Evolutionary conservation across 2,888 invertebrate species (phyloP).

Genomic region (Drosophila subsilvestris): DNA sequence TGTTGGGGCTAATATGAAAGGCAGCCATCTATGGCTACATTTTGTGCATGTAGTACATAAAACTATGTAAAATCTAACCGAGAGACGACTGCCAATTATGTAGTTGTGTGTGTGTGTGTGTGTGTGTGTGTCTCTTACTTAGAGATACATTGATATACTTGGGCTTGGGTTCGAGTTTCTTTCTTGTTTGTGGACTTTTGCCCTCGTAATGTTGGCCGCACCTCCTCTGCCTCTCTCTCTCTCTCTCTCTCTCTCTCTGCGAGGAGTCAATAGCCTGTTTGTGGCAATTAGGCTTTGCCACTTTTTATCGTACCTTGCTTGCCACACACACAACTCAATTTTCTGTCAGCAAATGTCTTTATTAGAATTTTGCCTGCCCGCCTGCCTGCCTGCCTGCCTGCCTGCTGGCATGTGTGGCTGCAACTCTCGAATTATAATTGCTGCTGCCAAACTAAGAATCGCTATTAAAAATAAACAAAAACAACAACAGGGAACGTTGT

Average conservation of each 20-base stretch:
- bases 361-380: conserved; percentile 55
- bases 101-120: neutral
- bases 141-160: conserved; percentile 14
- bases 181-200: neutral
- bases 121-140: neutral
- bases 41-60: conserved; percentile 12
- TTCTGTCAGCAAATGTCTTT: conserved; percentile 62
- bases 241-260: too few relatives aligned
- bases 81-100: conserved; percentile 11
- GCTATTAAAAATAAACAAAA: conserved; percentile 41
- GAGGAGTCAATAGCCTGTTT: conserved; percentile 32
- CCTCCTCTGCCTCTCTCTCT: too few relatives aligned
- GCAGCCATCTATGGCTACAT: conserved; percentile 47
- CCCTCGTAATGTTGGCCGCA: neutral
- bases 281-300: conserved; percentile 21
- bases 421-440: conserved; percentile 33
- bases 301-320: conserved; percentile 25
- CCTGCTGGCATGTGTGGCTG: conserved; percentile 29
- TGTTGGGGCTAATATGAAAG: conserved; percentile 62
- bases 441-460: conserved; percentile 42
- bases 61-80: too few relatives aligned
- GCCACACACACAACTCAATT: conserved; percentile 64
- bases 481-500: conserved; percentile 25
- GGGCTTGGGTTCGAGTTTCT: neutral
- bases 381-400: too few relatives aligned